Base-by-base conservation (phyloP, 2,113 vertebrate genomes). In the Aphyosemion australe region DNA sequence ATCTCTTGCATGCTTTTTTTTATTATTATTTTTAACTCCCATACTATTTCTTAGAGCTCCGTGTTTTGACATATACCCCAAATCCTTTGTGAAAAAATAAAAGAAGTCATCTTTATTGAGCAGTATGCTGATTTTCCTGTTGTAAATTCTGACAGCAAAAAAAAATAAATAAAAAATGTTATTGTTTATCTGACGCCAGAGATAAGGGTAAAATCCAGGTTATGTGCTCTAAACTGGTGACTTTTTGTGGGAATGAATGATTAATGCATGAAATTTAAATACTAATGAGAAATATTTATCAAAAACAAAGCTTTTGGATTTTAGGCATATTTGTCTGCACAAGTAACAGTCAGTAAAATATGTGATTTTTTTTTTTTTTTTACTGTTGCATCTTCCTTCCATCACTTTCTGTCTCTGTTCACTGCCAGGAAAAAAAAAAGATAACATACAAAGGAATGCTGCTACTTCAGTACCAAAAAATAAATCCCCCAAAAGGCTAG, bases 51-150 rank as follows among this genome's bases (percentile, higher is more conserved):
- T 61, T 34, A 50, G 64, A 79, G 74, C 53, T 59, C 69, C 58
- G 70, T 80, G 70, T 78, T 84, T 74, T 86, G 85, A 84, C 77
- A 86, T 78, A 82, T 77, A 81, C 77, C 73, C 65, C 62, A 79
- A 73, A 77, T 82, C 61, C 56, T 75, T 74, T 61, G 34, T 11
- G 5, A 4, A 34, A n/a, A 18, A 37, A 54, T 12, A 61, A 61
- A 61, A 54, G 2, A 12, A 73, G 60, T 14, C 52, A 37, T 64
- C 56, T 72, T 57, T 48, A 61, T 21, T 62, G 45, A 79, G 72
- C 56, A 60, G 75, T 58, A 71, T 60, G 39, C 64, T 58, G 67
- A 56, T 61, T 66, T 66, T 65, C 82, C 69, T 60, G 69, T 15
- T 26, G 53, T 67, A 65, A 80, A 75, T 74, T 80, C 54, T 74